Evolutionary conservation across 2,113 vertebrate species (phyloP).

Genomic region (Oryzias celebensis): DNA sequence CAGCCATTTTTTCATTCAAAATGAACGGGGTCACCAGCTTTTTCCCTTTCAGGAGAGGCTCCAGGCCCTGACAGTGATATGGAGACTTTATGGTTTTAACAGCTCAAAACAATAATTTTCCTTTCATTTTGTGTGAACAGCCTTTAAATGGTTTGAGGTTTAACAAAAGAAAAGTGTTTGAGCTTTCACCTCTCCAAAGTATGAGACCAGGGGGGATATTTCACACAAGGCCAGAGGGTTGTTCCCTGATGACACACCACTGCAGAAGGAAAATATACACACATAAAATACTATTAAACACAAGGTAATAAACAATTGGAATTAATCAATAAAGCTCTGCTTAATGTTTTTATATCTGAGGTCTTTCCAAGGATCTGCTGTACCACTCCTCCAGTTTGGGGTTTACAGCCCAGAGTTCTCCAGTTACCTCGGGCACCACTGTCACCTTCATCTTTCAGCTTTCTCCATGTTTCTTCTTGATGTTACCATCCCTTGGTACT

Average conservation of each 20-base stretch:
- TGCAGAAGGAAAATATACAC: not conserved
- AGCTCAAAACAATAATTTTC: not conserved
- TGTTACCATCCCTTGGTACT: no score
- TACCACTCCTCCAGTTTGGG: no score
- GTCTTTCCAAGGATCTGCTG: no score
- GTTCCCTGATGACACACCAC: conserved; percentile 65
- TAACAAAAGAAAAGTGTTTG: not conserved
- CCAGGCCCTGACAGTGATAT: conserved; percentile 79
- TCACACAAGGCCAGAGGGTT: conserved; percentile 81
- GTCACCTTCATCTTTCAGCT: no score
- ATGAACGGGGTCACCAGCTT: conserved; percentile 79
- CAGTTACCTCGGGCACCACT: no score
- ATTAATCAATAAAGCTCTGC: not conserved
- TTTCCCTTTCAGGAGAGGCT: conserved; percentile 76
- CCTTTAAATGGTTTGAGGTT: not conserved
- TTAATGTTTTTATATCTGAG: not conserved
- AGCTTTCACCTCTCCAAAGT: conserved; percentile 90
- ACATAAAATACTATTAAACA: not conserved
- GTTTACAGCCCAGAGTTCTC: no score
- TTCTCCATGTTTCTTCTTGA: no score
- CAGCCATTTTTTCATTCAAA: conserved; percentile 71
- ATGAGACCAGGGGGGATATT: conserved; percentile 91
- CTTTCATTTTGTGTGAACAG: not conserved
- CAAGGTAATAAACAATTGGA: not conserved
- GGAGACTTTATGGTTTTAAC: not conserved